These are phyloP conservation scores for Glaucomys volans DNA, from an alignment of 2,113 vertebrate genomes.

Conservation along the genomic window DNA sequence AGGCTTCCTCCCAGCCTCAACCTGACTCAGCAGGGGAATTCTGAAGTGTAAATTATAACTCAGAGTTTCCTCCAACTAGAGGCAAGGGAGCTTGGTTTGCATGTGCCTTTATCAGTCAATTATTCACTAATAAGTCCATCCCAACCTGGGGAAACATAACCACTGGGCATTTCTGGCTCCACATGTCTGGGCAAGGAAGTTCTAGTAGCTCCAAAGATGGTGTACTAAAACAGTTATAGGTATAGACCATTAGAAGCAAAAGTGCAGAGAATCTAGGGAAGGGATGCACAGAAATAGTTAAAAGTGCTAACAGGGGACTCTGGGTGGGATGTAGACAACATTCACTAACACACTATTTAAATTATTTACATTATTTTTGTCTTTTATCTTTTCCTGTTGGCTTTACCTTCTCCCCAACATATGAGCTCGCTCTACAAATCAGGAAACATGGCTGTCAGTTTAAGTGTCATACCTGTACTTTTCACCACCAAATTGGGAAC, in stretches of 20 bases:
- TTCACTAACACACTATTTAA: neutral
- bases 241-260: neutral
- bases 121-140: neutral
- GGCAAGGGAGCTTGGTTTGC: neutral
- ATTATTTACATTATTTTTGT: neutral
- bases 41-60: neutral
- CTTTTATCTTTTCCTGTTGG: neutral
- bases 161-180: neutral
- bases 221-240: neutral
- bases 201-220: neutral
- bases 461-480: neutral
- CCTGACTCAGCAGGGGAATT: neutral
- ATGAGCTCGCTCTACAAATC: neutral
- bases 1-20: neutral
- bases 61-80: neutral
- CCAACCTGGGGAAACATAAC: neutral
- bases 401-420: neutral
- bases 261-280: neutral
- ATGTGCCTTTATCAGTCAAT: neutral
- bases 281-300: neutral
- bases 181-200: neutral
- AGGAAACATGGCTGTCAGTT: neutral
- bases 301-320: neutral
- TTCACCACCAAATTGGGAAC: neutral
- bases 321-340: neutral